These are phyloP conservation scores for Chiridota heheva DNA, from an alignment of 35 echinoderm and acorn worm genomes.

Conservation along the genomic window DNA sequence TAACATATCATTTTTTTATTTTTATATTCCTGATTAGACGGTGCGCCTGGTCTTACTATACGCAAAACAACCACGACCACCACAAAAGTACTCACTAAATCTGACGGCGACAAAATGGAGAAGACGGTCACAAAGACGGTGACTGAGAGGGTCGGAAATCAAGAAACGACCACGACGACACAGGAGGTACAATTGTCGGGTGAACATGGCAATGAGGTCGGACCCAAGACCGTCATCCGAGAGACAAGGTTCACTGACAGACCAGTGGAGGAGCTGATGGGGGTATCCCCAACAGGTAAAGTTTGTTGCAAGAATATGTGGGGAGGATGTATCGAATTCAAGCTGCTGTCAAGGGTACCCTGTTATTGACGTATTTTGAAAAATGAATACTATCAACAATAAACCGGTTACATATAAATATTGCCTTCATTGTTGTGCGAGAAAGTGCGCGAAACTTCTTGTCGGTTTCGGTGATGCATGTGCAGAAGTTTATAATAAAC, in stretches of 20 bases:
- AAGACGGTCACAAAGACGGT: slow-evolving; percentile 75
- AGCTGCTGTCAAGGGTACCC: too few relatives aligned
- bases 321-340: too few relatives aligned
- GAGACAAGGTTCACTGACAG: slow-evolving; percentile 36
- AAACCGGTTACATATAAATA: too few relatives aligned
- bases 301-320: too few relatives aligned
- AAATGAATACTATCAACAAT: too few relatives aligned
- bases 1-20: too few relatives aligned
- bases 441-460: too few relatives aligned
- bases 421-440: too few relatives aligned
- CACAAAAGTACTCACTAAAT: slow-evolving; percentile 52
- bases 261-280: slow-evolving; percentile 33
- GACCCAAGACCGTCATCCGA: slow-evolving; percentile 17
- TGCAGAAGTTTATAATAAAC: too few relatives aligned
- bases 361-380: too few relatives aligned
- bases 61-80: slow-evolving; percentile 64
- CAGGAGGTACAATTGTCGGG: background rate
- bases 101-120: slow-evolving; percentile 51
- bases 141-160: slow-evolving; percentile 55
- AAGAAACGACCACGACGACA: slow-evolving; percentile 47
- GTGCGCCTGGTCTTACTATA: slow-evolving; percentile 19
- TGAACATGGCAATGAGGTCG: slow-evolving; percentile 19
- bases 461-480: too few relatives aligned
- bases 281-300: slow-evolving; percentile 19
- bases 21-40: slow-evolving; percentile 8